phyloP scores from a whole-genome alignment of 2,113 vertebrate genomes.

The Typhlomys cinereus region DNA sequence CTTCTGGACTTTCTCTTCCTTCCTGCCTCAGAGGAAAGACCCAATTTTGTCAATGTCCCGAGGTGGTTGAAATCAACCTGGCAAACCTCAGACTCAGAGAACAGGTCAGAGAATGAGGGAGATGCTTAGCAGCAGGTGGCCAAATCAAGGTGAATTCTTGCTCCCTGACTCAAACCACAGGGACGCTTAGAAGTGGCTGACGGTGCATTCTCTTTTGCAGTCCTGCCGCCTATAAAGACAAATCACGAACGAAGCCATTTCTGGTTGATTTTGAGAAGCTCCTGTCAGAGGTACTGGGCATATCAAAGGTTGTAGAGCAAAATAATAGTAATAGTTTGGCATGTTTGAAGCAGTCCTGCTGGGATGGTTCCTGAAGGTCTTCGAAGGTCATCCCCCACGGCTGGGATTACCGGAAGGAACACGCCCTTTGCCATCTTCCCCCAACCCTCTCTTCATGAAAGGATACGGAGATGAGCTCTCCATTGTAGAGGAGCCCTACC shows the following conservation, averaged over 20 bases:
- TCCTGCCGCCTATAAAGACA: background rate
- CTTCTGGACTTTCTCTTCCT: background rate
- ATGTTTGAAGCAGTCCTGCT: too few species aligned
- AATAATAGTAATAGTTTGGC: too few species aligned
- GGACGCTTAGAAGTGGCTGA: background rate
- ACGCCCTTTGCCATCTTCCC: too few species aligned
- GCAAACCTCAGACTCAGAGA: background rate
- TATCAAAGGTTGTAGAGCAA: too few species aligned
- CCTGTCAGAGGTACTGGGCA: background rate
- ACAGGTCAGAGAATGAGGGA: background rate
- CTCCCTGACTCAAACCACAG: background rate
- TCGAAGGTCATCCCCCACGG: too few species aligned
- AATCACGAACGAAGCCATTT: background rate
- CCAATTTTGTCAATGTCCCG: background rate
- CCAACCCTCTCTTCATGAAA: too few species aligned
- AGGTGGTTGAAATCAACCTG: background rate
- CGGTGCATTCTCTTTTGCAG: background rate
- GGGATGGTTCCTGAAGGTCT: too few species aligned
- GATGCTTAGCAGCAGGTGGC: background rate
- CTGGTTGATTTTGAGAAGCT: slow-evolving; percentile 40
- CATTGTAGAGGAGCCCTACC: too few species aligned
- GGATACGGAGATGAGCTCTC: too few species aligned
- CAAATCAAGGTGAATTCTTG: background rate
- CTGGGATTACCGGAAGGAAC: too few species aligned
- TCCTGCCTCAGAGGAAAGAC: background rate